Evolutionary conservation across 2,797 vertebrate genomes (phyloP).

Genomic region (Masticophis lateralis): DNA sequence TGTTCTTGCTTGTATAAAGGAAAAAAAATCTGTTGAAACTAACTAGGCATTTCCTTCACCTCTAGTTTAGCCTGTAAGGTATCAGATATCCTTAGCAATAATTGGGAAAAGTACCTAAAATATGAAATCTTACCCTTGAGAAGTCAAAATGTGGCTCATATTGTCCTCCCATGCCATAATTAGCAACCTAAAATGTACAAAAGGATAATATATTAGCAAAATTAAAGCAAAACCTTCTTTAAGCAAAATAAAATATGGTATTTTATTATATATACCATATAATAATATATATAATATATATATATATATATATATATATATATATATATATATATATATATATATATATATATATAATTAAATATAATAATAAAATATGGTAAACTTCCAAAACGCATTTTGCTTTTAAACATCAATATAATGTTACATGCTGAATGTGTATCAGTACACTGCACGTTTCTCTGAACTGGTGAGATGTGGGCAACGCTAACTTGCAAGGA

Average conservation of each 20-base stretch:
- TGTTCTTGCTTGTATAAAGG: not conserved
- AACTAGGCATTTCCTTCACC: not conserved
- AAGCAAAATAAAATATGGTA: not conserved
- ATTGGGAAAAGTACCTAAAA: not conserved
- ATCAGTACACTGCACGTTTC: not conserved
- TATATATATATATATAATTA: too few relatives aligned
- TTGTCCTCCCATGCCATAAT: constrained; percentile 97
- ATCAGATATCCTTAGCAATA: not conserved
- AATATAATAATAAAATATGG: not conserved
- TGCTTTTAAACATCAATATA: not conserved
- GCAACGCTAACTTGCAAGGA: not conserved
- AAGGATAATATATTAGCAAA: constrained; percentile 4
- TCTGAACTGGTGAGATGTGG: not conserved
- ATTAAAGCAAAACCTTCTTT: not conserved
- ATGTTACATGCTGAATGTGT: not conserved
- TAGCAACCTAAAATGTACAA: constrained; percentile 82
- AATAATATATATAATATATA: too few relatives aligned
- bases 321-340: too few relatives aligned
- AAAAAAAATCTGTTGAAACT: not conserved
- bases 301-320: too few relatives aligned
- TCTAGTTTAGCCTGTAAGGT: not conserved
- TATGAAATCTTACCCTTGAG: constrained; percentile 85
- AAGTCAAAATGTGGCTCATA: constrained; percentile 98
- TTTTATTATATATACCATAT: too few relatives aligned
- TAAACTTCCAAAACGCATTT: not conserved